Evolutionary conservation across 2,797 vertebrate species (phyloP).

Genomic region (Nannoperca australis): DNA sequence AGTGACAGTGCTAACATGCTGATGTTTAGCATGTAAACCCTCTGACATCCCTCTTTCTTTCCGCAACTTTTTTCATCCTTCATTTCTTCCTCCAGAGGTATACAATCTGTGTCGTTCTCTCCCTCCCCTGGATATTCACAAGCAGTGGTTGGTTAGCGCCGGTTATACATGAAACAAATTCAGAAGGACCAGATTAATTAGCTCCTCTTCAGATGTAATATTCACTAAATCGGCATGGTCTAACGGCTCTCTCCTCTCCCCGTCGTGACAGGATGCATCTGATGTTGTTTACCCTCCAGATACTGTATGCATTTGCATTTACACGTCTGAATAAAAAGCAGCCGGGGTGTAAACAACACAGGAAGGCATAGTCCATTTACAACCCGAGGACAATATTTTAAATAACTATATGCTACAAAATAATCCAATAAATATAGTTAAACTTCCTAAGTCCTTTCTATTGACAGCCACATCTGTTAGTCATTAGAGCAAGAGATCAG

Average conservation of each 20-base stretch:
- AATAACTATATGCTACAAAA: neutral
- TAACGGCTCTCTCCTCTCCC: conserved; percentile 61
- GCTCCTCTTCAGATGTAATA: conserved; percentile 82
- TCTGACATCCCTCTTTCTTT: conserved; percentile 13
- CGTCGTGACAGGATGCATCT: conserved; percentile 73
- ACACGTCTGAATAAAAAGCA: conserved; percentile 58
- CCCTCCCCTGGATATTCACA: conserved; percentile 43
- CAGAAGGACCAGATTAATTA: conserved; percentile 78
- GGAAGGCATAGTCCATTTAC: conserved; percentile 12
- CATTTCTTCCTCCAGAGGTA: conserved; percentile 21
- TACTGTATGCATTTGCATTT: conserved; percentile 59
- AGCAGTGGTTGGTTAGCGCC: conserved; percentile 61
- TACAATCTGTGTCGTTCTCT: conserved; percentile 28
- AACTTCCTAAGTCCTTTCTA: neutral
- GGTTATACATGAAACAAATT: conserved; percentile 66
- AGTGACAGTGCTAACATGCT: neutral
- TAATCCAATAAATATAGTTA: neutral
- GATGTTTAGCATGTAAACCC: neutral
- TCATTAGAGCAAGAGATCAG: neutral
- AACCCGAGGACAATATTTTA: neutral
- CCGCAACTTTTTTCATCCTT: conserved; percentile 4
- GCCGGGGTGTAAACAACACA: conserved; percentile 54
- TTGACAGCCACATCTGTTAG: neutral
- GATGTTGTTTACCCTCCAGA: conserved; percentile 73
- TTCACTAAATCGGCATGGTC: conserved; percentile 70